Base-by-base conservation (phyloP, 2,113 vertebrate genomes). In the Nettapus auritus region DNA sequence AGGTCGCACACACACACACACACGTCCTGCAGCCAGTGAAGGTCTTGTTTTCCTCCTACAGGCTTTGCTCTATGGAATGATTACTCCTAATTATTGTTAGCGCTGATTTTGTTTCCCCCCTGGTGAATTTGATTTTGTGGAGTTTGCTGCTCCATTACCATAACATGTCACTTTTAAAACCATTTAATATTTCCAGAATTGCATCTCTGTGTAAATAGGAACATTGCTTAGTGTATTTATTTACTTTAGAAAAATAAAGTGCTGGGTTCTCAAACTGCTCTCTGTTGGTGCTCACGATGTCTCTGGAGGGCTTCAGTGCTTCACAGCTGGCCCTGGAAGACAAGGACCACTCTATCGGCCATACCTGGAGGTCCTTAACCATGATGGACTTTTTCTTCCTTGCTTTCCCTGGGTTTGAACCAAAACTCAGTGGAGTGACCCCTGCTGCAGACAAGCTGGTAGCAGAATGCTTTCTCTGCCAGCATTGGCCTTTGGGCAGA, bases 71-170 rank as follows among this genome's bases (percentile, higher is more conserved):
- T 4, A 0, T 81, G 76, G 33, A 90, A 67, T 63, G 44, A 86
- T 96, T 86, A 84, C 88, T 95, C 33, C 70, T 84, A 55, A 85
- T 86, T 88, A 75, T 70, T 57, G 25, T 48, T 80, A 81, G 85
- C 0, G 10, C 60, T 84, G 82, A 68, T 88, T 67, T 79, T 57
- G 57, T 80, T 91, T 60, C 31, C 29, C 48, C 73, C 68, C 52
- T 5, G 25, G 33, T 90, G 82, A 40, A 64, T 66, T 53, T 64
- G 82, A 56, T 88, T 95, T 74, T 70, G 85, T 81, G 90, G 76
- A 2, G 4, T 86, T 86, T 83, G 71, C 76, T 88, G 83, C 88
- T 93, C 56, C 40, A 31, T 77, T 42, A 46, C 59, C 64, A 21
- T 38, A 66, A 74, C 0, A 0, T 67, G 57, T 63, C 82, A 36